These are phyloP conservation scores for Harmothoe impar DNA, from an alignment of 2,888 invertebrate genomes.

Conservation along the genomic window DNA sequence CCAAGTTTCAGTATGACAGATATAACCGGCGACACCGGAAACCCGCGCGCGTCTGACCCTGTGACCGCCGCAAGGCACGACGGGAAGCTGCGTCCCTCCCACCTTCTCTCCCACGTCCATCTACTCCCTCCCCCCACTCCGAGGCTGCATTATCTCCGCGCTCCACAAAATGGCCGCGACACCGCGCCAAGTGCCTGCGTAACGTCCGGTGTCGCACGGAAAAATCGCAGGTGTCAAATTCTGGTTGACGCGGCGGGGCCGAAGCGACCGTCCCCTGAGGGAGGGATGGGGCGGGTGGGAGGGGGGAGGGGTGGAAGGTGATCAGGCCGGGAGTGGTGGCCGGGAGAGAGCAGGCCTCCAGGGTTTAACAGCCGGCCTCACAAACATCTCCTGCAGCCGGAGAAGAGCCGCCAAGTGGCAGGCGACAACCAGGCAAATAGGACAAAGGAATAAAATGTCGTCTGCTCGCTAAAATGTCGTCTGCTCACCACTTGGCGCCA, in stretches of 20 bases:
- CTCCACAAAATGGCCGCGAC: constrained; percentile 57
- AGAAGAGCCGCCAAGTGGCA: constrained; percentile 41
- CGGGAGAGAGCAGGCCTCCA: constrained; percentile 36
- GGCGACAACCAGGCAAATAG: constrained; percentile 52
- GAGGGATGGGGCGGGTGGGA: background rate
- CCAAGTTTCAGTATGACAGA: constrained; percentile 43
- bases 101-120: background rate
- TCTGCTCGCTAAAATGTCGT: background rate
- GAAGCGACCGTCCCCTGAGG: background rate
- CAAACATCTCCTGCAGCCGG: constrained; percentile 43
- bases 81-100: background rate
- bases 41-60: background rate
- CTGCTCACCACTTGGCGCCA: constrained; percentile 22
- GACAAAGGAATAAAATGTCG: constrained; percentile 39
- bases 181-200: constrained; percentile 58
- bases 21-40: constrained; percentile 33
- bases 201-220: constrained; percentile 60
- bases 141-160: constrained; percentile 26
- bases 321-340: constrained; percentile 5
- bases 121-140: background rate
- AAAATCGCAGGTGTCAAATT: constrained; percentile 62
- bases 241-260: constrained; percentile 40
- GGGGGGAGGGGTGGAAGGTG: background rate
- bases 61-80: background rate
- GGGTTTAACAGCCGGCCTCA: constrained; percentile 21